phyloP scores from a whole-genome alignment of 2,113 vertebrate species.

The Vulpes ferrilata region DNA sequence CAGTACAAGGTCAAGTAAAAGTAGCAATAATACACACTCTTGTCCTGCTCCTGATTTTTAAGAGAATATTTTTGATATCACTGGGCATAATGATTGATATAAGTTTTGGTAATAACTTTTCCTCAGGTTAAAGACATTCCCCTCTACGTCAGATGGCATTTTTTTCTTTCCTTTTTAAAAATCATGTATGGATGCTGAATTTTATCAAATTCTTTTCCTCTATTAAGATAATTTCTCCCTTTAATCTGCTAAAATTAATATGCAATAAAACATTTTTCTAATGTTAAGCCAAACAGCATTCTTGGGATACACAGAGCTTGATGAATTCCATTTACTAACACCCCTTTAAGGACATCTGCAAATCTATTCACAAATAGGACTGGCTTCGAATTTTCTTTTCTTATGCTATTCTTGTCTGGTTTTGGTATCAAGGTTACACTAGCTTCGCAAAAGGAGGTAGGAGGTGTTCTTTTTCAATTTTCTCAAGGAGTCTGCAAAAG shows the following conservation, averaged over 20 bases:
- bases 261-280: background rate
- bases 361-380: conserved; percentile 31
- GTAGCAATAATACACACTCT: background rate
- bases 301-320: background rate
- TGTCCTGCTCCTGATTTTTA: background rate
- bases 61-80: background rate
- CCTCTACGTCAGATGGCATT: background rate
- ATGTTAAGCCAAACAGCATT: conserved; percentile 28
- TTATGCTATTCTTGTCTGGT: conserved; percentile 22
- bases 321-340: background rate
- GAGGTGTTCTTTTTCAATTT: conserved; percentile 32
- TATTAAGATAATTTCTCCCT: background rate
- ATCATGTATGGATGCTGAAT: background rate
- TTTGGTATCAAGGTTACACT: background rate
- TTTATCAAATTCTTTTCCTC: conserved; percentile 50
- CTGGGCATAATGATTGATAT: background rate
- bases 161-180: background rate
- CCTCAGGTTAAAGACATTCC: background rate
- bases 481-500: background rate
- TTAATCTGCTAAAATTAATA: conserved; percentile 5
- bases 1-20: background rate
- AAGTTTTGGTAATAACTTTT: conserved; percentile 35
- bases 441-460: conserved; percentile 19
- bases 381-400: conserved; percentile 29
- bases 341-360: background rate